phyloP scores from a whole-genome alignment of 2,888 invertebrate species.

The Lasius fuliginosus region DNA sequence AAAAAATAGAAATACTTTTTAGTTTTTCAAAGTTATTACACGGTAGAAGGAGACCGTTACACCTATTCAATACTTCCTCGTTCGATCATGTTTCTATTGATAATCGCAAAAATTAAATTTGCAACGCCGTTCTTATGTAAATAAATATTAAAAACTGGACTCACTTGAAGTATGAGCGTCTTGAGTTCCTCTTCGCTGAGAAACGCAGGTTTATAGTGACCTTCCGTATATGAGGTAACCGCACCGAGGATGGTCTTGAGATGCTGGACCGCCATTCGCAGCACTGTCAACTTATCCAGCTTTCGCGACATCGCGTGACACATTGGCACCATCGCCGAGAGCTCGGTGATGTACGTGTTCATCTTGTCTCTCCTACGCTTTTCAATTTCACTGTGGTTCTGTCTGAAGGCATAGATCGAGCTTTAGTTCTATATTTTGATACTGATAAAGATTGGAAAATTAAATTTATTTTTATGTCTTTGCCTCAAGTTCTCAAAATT shows the following conservation, averaged over 20 bases:
- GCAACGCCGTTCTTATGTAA: not conserved
- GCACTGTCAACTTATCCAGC: conserved; percentile 95
- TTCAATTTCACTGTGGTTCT: conserved; percentile 98
- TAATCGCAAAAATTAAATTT: not conserved
- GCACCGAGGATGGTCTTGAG: conserved; percentile 93
- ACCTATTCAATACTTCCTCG: not conserved
- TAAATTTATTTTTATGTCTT: not conserved
- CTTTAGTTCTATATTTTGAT: not conserved
- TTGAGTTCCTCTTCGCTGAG: conserved; percentile 95
- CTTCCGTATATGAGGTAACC: conserved; percentile 91
- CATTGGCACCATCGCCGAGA: conserved; percentile 97
- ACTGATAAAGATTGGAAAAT: not conserved
- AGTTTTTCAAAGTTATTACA: not conserved
- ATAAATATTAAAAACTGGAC: conserved; percentile 41
- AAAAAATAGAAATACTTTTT: not conserved
- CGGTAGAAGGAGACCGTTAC: not conserved
- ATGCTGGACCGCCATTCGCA: conserved; percentile 98
- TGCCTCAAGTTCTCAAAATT: not conserved
- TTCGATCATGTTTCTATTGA: not conserved
- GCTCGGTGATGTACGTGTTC: conserved; percentile 97
- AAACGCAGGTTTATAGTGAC: conserved; percentile 93
- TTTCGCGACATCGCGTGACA: conserved; percentile 97
- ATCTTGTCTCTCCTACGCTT: conserved; percentile 98
- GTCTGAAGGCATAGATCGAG: conserved; percentile 88
- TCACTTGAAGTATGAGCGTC: conserved; percentile 92